A percentile compares a stretch with the other conserved stretches of the same genome.
phyloP scores from a whole-genome alignment of 2,888 invertebrate species.

The Nomada lathburiana region DNA sequence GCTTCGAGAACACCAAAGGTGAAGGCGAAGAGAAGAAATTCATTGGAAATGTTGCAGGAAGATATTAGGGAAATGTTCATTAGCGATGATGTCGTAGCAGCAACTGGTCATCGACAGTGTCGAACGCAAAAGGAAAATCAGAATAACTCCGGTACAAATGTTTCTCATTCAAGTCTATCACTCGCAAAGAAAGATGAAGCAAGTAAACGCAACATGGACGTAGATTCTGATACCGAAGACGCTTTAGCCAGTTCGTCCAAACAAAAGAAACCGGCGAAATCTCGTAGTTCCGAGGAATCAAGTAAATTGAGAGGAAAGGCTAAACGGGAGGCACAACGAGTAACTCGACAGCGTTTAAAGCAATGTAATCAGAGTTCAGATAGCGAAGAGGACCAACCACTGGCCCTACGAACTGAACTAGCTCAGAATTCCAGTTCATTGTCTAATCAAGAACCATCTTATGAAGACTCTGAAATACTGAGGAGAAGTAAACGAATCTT shows the following conservation, averaged over 20 bases:
- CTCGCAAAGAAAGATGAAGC: constrained; percentile 46
- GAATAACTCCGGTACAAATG: not conserved
- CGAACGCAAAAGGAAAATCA: constrained; percentile 86
- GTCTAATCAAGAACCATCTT: constrained; percentile 49
- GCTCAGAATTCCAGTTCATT: constrained; percentile 31
- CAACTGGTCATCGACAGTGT: constrained; percentile 89
- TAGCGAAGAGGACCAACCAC: constrained; percentile 76
- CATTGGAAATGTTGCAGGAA: constrained; percentile 88
- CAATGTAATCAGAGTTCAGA: constrained; percentile 71
- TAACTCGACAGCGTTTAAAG: constrained; percentile 57
- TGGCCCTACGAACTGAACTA: constrained; percentile 66
- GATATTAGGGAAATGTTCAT: constrained; percentile 90
- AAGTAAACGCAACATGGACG: constrained; percentile 2
- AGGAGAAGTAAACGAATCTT: constrained; percentile 74
- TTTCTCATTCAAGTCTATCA: not conserved
- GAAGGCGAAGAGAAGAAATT: constrained; percentile 83
- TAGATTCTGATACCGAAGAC: constrained; percentile 33
- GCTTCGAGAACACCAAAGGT: constrained; percentile 49
- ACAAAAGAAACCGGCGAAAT: constrained; percentile 34
- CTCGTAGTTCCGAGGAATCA: constrained; percentile 29
- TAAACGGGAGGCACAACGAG: constrained; percentile 41
- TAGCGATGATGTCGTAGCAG: constrained; percentile 87
- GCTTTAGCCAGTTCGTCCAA: constrained; percentile 13
- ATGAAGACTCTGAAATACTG: constrained; percentile 60
- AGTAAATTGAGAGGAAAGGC: constrained; percentile 32